Percentiles rank a stretch among this genome's conserved stretches.
Evolutionary conservation across 1,140 invertebrate species (phyloP).

Genomic region (Cydia strobilella): DNA sequence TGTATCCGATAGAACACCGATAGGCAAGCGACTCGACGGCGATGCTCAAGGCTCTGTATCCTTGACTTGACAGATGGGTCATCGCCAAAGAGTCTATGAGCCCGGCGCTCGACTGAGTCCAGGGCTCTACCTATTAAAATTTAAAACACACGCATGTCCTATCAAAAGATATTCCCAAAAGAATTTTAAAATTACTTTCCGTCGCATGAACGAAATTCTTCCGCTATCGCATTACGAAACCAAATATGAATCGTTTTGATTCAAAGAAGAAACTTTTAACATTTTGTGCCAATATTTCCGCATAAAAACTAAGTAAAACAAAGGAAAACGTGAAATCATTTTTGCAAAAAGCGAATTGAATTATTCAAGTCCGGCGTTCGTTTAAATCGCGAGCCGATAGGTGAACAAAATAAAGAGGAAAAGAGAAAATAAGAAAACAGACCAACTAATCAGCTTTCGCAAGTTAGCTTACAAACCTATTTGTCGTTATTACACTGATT

Average conservation of each 20-base stretch:
- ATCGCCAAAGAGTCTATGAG: too few species aligned
- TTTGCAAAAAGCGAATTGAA: slow-evolving; percentile 13
- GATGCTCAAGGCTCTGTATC: too few species aligned
- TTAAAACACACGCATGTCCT: too few species aligned
- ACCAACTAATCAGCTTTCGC: slow-evolving; percentile 22
- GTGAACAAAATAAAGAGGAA: slow-evolving; percentile 8
- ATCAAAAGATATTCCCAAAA: too few species aligned
- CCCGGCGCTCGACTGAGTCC: too few species aligned
- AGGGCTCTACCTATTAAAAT: too few species aligned
- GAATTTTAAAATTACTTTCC: too few species aligned
- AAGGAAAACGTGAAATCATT: slow-evolving; percentile 1
- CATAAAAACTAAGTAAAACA: neutral
- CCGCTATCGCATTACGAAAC: neutral
- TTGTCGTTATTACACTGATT: slow-evolving; percentile 23
- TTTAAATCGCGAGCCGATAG: slow-evolving; percentile 5
- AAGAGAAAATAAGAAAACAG: slow-evolving; percentile 25
- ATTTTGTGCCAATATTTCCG: slow-evolving; percentile 14
- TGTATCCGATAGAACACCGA: too few species aligned
- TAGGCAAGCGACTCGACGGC: too few species aligned
- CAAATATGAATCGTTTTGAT: slow-evolving; percentile 4
- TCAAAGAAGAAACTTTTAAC: slow-evolving; percentile 14
- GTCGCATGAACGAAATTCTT: neutral
- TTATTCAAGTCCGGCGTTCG: slow-evolving; percentile 2
- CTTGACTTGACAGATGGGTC: too few species aligned
- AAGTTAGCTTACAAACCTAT: slow-evolving; percentile 8